Evolutionary conservation across 2,888 invertebrate genomes (phyloP).

Genomic region (Pristionchus fissidentatus): DNA sequence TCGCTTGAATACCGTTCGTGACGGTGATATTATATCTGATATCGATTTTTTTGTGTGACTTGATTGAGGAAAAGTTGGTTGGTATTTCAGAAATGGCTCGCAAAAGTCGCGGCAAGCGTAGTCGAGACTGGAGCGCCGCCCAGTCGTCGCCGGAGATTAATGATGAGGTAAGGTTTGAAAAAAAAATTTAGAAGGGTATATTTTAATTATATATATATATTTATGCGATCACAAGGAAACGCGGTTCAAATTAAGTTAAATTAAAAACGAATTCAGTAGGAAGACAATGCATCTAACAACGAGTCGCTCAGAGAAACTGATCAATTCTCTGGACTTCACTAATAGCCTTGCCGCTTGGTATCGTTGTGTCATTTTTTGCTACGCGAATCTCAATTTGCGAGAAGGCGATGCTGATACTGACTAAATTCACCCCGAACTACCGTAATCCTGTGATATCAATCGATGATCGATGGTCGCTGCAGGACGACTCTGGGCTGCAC

Average conservation of each 20-base stretch:
- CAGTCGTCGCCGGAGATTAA: background rate
- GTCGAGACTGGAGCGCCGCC: background rate
- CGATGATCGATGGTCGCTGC: background rate
- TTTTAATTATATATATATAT: background rate
- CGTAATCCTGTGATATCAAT: background rate
- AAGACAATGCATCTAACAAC: too few species aligned
- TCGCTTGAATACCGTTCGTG: background rate
- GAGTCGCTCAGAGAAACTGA: background rate
- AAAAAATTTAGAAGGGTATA: too few species aligned
- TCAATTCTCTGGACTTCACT: background rate
- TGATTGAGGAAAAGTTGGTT: background rate
- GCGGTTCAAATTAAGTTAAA: too few species aligned
- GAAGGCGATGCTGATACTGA: too few species aligned
- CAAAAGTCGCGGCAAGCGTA: constrained; percentile 16
- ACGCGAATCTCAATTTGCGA: too few species aligned
- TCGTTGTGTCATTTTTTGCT: background rate
- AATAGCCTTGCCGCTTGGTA: background rate
- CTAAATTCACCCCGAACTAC: too few species aligned
- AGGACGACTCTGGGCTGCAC: constrained; percentile 18
- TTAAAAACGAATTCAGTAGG: too few species aligned
- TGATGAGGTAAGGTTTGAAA: background rate
- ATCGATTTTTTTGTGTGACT: background rate
- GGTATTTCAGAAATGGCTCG: constrained; percentile 6
- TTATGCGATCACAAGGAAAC: background rate
- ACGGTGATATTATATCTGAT: background rate